phyloP scores from a whole-genome alignment of 1,140 invertebrate species.

The Dendroctonus ponderosae region DNA sequence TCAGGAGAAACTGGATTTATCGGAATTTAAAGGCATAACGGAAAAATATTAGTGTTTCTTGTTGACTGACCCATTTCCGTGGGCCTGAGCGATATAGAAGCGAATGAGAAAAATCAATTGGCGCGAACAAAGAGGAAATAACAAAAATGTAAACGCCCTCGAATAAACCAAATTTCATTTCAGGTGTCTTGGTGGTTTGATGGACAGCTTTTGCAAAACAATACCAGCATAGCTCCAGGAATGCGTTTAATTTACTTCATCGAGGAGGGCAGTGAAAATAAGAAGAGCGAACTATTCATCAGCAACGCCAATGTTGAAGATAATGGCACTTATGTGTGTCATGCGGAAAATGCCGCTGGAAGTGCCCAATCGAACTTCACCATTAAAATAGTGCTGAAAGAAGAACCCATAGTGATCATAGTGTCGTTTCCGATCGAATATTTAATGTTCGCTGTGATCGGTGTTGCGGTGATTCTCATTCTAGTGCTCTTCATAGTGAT shows the following conservation, averaged over 20 bases:
- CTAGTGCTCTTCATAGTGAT: conserved; percentile 62
- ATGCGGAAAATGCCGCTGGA: conserved; percentile 80
- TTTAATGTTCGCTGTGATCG: conserved; percentile 63
- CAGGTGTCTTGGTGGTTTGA: conserved; percentile 75
- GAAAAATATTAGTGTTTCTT: background rate
- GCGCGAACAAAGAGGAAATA: no score
- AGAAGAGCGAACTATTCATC: conserved; percentile 73
- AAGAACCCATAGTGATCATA: conserved; percentile 65
- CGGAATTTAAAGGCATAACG: no score
- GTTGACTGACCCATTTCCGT: background rate
- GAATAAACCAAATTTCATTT: background rate
- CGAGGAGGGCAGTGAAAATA: conserved; percentile 67
- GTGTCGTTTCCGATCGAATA: conserved; percentile 67
- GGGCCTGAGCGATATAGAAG: no score
- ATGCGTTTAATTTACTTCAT: conserved; percentile 66
- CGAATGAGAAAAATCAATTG: no score
- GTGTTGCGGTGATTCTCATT: conserved; percentile 55
- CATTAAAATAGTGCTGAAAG: conserved; percentile 68
- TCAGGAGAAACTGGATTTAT: conserved; percentile 2
- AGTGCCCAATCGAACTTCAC: conserved; percentile 73
- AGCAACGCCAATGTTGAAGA: conserved; percentile 71
- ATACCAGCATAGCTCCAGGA: conserved; percentile 62
- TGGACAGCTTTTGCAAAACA: conserved; percentile 70
- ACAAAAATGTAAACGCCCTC: background rate
- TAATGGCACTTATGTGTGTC: conserved; percentile 78